phyloP scores from a whole-genome alignment of 1,140 invertebrate genomes.

The Trachymyrmex septentrionalis region DNA sequence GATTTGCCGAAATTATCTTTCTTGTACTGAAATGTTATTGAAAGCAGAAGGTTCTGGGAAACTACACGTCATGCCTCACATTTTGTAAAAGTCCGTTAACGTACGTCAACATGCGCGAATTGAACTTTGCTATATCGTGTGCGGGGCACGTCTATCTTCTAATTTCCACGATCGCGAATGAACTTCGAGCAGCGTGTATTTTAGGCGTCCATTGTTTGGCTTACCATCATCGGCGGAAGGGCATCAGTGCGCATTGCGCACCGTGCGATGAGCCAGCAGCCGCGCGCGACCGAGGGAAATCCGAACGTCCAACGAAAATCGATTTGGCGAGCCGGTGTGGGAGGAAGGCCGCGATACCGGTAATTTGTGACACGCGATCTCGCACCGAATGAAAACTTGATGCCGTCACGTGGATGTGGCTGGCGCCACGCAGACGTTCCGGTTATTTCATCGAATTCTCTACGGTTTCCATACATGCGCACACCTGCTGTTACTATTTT shows the following conservation, averaged over 20 bases:
- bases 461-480: constrained; percentile 37
- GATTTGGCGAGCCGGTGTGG: constrained; percentile 74
- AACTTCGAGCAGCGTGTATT: constrained; percentile 46
- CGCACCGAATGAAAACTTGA: constrained; percentile 81
- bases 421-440: constrained; percentile 72
- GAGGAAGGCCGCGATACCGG: constrained; percentile 73
- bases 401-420: constrained; percentile 77
- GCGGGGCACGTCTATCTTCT: constrained; percentile 28
- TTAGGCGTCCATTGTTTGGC: constrained; percentile 62
- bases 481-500: background rate
- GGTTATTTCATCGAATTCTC: constrained; percentile 69
- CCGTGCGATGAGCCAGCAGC: constrained; percentile 1
- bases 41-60: background rate
- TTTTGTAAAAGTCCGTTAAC: constrained; percentile 5
- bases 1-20: background rate
- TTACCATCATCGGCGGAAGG: constrained; percentile 63
- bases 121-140: constrained; percentile 5
- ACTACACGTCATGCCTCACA: background rate
- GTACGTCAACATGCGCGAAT: constrained; percentile 29
- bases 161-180: constrained; percentile 52
- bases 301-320: constrained; percentile 80
- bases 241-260: constrained; percentile 33
- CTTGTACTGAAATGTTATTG: background rate
- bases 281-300: constrained; percentile 60
- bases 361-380: constrained; percentile 85